A percentile compares a stretch with the other conserved stretches of the same genome.
These are phyloP conservation scores for Arothron firmamentum DNA, from an alignment of 2,113 vertebrate genomes.

Conservation along the genomic window DNA sequence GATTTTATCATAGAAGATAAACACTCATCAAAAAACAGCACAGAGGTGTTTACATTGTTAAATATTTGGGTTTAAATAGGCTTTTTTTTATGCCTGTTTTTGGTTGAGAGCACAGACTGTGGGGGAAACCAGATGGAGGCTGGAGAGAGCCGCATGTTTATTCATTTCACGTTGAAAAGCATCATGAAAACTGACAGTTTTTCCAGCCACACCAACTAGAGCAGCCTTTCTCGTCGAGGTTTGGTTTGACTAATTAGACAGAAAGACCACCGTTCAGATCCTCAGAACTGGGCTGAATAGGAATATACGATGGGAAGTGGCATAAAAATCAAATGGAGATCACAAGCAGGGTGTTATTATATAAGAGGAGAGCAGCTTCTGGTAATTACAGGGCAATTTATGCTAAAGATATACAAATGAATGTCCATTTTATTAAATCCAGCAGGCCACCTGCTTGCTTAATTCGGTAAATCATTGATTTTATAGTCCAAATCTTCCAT, in stretches of 20 bases:
- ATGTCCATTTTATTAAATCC: slow-evolving; percentile 59
- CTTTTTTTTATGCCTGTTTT: slow-evolving; percentile 9
- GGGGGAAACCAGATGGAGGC: slow-evolving; percentile 45
- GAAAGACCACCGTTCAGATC: slow-evolving; percentile 20
- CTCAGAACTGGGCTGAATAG: slow-evolving; percentile 50
- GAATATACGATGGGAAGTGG: slow-evolving; percentile 53
- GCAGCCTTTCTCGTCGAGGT: slow-evolving; percentile 30
- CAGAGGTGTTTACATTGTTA: slow-evolving; percentile 52
- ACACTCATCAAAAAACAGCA: slow-evolving; percentile 47
- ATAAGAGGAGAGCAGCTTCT: slow-evolving; percentile 22
- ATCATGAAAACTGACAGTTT: slow-evolving; percentile 35
- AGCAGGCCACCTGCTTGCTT: slow-evolving; percentile 65
- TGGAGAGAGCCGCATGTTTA: slow-evolving; percentile 29
- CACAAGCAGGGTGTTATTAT: slow-evolving; percentile 32
- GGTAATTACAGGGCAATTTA: slow-evolving; percentile 63
- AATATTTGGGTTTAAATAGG: slow-evolving; percentile 51
- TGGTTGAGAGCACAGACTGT: slow-evolving; percentile 33
- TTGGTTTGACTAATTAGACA: slow-evolving; percentile 44
- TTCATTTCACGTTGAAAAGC: slow-evolving; percentile 45
- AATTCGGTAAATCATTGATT: slow-evolving; percentile 30
- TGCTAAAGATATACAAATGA: slow-evolving; percentile 66
- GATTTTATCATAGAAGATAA: not conserved
- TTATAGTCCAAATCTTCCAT: not conserved
- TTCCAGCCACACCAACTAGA: slow-evolving; percentile 18
- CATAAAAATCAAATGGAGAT: slow-evolving; percentile 50